Base-by-base conservation (phyloP, 2,888 invertebrate genomes). In the Craniophora ligustri region DNA sequence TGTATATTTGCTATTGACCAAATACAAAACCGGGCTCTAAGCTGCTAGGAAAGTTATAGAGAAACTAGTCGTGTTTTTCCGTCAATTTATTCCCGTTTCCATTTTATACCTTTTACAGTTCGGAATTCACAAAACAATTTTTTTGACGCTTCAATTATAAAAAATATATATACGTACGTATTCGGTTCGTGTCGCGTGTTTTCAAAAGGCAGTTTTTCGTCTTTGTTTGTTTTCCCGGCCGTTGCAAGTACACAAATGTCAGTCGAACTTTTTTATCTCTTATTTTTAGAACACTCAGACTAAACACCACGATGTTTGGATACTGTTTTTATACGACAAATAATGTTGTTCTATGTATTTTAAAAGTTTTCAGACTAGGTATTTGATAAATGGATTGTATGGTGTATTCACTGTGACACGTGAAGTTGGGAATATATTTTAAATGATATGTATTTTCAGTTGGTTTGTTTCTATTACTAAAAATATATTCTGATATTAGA, bases 341-440 rank as follows among this genome's bases (percentile, higher is more conserved):
- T 54, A 36, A 47, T 44, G 45, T 6, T 16, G 16, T 30, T 11
- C 28, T n/a, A n/a, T n/a, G n/a, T n/a, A n/a, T n/a, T 15, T 51
- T 26, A 7, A 44, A 60, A 41, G 18, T 60, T 50, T 41, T 38
- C 16, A 42, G 41, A 45, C 54, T 16, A n/a, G n/a, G 19, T 65
- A 60, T 54, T 19, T 48, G 19, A 38, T 26, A 41, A 34, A 64
- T 59, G 34, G 31, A 11, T 35, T 13, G 31, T 3, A 13, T 35
- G 42, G 31, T 48, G n/a, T 7, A 19, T 19, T 16, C 14, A 19
- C 18, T 38, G 28, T 30, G 40, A 32, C 35, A 48, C 11, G 19
- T 5, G 28, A 28, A 61, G 30, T 18, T 14, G 6, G 7, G 2
- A 18, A 2, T 16, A 11, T 49, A 44, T 58, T 30, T 31, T 1